phyloP scores from a whole-genome alignment of 30 jellyfish, hydroid and myxozoan species.

The Sanderia malayensis region DNA sequence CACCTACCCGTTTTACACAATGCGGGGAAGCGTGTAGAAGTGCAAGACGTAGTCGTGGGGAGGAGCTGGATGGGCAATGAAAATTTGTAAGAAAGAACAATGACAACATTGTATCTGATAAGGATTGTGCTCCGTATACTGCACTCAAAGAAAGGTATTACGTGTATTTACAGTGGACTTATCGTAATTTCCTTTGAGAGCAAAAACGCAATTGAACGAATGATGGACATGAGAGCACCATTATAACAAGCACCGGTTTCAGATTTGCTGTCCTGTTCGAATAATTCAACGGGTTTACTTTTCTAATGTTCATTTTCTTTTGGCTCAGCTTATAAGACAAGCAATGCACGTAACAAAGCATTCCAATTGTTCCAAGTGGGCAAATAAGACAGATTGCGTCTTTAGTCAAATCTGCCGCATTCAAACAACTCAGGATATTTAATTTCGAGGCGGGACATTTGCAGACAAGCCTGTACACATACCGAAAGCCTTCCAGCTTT shows the following conservation, averaged over 20 bases:
- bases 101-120: neutral
- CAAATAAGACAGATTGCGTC: constrained; percentile 65
- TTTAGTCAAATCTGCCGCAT: constrained; percentile 26
- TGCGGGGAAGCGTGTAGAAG: too few relatives aligned
- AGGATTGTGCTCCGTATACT: neutral
- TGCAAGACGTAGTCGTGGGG: too few relatives aligned
- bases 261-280: constrained; percentile 32
- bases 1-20: too few relatives aligned
- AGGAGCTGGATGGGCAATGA: neutral
- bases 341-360: constrained; percentile 35
- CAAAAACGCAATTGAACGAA: neutral
- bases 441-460: constrained; percentile 54
- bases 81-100: neutral
- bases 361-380: constrained; percentile 22
- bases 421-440: constrained; percentile 15
- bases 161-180: neutral
- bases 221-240: neutral
- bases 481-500: constrained; percentile 14
- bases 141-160: neutral
- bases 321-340: constrained; percentile 36
- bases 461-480: constrained; percentile 33
- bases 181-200: neutral
- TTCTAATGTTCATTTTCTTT: constrained; percentile 28
- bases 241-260: neutral
- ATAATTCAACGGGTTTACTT: constrained; percentile 13